phyloP scores from a whole-genome alignment of 35 echinoderm and acorn worm species.

The Lytechinus pictus region DNA sequence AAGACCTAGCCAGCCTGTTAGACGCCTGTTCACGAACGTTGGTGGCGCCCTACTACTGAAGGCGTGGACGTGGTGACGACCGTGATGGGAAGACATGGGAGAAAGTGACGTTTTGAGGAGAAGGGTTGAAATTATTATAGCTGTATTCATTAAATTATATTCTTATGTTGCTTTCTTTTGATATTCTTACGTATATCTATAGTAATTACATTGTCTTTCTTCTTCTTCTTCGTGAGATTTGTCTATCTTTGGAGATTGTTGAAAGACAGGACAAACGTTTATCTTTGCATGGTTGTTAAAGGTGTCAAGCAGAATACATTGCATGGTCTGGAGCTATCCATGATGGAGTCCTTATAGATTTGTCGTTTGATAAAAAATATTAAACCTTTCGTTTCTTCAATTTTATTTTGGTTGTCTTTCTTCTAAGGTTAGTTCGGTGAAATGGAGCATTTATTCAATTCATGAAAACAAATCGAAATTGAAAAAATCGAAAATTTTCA shows the following conservation, averaged over 20 bases:
- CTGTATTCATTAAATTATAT: too few species aligned
- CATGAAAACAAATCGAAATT: background rate
- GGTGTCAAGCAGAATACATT: too few species aligned
- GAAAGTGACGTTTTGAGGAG: background rate
- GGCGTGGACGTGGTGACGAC: background rate
- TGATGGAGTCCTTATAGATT: too few species aligned
- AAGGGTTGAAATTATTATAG: background rate
- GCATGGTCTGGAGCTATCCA: too few species aligned
- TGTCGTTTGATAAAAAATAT: too few species aligned
- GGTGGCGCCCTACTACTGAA: background rate
- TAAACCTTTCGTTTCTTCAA: background rate
- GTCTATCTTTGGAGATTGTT: too few species aligned
- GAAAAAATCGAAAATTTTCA: background rate
- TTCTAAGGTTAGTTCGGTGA: background rate
- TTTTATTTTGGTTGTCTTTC: background rate
- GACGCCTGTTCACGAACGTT: background rate
- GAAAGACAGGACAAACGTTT: too few species aligned
- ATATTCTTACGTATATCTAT: too few species aligned
- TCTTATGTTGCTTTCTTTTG: too few species aligned
- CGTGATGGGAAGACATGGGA: background rate
- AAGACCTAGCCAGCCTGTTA: slow-evolving; percentile 11
- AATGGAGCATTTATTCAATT: background rate
- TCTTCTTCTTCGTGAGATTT: too few species aligned
- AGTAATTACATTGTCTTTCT: too few species aligned
- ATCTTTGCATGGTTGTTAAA: too few species aligned